Base-by-base conservation (phyloP, 2,888 invertebrate genomes). In the Acleris holmiana region DNA sequence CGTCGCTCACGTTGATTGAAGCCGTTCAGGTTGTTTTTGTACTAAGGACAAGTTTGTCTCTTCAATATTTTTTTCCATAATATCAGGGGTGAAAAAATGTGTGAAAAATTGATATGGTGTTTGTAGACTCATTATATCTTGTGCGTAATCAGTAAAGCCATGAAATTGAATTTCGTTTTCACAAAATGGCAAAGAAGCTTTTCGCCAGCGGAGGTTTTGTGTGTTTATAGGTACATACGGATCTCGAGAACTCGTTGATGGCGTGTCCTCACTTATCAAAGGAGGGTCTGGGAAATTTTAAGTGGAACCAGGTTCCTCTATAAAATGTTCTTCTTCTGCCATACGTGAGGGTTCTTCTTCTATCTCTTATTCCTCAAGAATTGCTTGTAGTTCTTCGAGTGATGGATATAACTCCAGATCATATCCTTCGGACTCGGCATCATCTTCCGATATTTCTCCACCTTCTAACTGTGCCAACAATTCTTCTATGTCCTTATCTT, bases 391-490 rank as follows among this genome's bases (percentile, higher is more conserved):
- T 69, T 68, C 69, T 71, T 68, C 66, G 68, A 67, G 66, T 66
- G 67, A 69, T 66, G 47, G 41, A 66, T 19, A 61, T 67, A 70
- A 73, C 68, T 71, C 71, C 65, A 71, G 66, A 69, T 69, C 63
- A 62, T 69, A 68, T 68, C 58, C 67, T n/a, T 69, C 68, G 67
- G 68, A 69, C 68, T 73, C 71, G 68, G 71, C 67, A 58, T 68
- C 70, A 69, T 72, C 70, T 58, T 69, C 71, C 67, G 69, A 68
- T 62, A 72, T 67, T 67, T 68, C 67, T 68, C 71, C 71, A 71
- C 71, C 70, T 65, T 72, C 70, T 67, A 72, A 72, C 67, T 68
- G 67, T 21, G 67, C 67, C 56, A 71, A 58, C 66, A 69, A 58
- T 67, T 69, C 67, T 69, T 70, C 65, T 13, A 67, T 68, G 58